Conservation (phyloP, 2,888 invertebrate species). For the Eupithecia dodoneata region DNA sequence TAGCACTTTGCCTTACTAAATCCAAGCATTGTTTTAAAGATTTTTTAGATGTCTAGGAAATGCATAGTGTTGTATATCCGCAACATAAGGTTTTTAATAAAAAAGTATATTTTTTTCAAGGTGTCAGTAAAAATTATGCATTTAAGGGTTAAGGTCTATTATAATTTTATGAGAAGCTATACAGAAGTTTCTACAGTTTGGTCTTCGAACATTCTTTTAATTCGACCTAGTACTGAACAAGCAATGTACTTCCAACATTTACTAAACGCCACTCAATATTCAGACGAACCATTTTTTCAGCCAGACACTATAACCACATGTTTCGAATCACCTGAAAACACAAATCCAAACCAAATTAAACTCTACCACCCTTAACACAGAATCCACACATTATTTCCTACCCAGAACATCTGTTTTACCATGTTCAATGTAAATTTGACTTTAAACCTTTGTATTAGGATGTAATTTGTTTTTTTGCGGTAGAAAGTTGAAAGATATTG, state of each 20-base stretch:
- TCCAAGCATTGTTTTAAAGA: too few species aligned
- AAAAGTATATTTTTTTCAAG: too few species aligned
- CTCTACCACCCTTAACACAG: conserved; percentile 15
- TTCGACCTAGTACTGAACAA: not conserved
- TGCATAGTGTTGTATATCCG: too few species aligned
- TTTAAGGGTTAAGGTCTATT: too few species aligned
- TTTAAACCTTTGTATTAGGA: conserved; percentile 7
- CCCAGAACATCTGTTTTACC: not conserved
- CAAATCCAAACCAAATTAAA: conserved; percentile 15
- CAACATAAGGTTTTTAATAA: too few species aligned
- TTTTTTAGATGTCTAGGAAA: too few species aligned
- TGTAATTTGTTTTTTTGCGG: conserved; percentile 4
- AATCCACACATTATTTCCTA: not conserved
- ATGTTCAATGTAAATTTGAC: not conserved
- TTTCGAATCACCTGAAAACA: conserved; percentile 23
- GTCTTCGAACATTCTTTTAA: not conserved
- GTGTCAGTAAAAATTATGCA: too few species aligned
- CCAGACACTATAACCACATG: conserved; percentile 18
- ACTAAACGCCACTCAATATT: not conserved
- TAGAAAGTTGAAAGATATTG: not conserved
- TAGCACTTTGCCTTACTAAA: too few species aligned
- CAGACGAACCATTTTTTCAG: conserved; percentile 35
- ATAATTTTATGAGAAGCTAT: too few species aligned
- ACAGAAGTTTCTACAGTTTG: too few species aligned
- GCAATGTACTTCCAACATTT: conserved; percentile 41